Base-by-base conservation (phyloP, 2,888 invertebrate genomes). In the Neelides folsomi region DNA sequence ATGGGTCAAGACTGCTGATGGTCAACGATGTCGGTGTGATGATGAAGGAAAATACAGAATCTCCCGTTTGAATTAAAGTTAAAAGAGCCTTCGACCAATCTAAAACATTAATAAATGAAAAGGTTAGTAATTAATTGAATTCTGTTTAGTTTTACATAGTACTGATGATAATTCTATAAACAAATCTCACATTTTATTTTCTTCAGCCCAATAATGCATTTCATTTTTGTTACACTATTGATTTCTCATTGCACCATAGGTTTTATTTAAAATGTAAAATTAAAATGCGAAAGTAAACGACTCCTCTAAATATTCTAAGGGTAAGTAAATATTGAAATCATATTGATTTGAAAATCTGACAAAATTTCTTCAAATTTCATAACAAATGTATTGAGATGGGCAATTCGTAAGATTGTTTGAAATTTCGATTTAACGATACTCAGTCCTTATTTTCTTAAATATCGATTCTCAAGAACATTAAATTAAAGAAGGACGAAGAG, bases 21-120 rank as follows among this genome's bases (percentile, higher is more conserved):
- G 56, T 56, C 47, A 62, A 38, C 2, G 53, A 49, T 1, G 19
- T 40, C 1, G 51, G 49, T 8, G 52, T 57, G 38, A 57, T 55
- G 8, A 47, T 49, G 35, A 63, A 59, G 27, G 56, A 56, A 20
- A 63, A 45, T 7, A 58, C 58, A 10, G 50, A 53, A 19, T 61
- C 63, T 13, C 59, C 60, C 4, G 55, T 44, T 8, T 52, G 42
- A 3, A 51, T 49, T n/a, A 63, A 34, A 8, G 54, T 55, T 35
- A 58, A 57, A n/a, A 63, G 54, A 1, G 51, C 41, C 9, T 52
- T 52, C 15, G 57, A 58, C 63, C 63, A 63, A 9, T 38, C 63
- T 63, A 37, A 13, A 47, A 46, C 8, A 34, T 19, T 34, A 19
- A 18, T 47, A 15, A 34, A 9, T 45, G 13, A 13, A 9, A 5